Conservation (phyloP, 2,797 vertebrate genomes). For the Octomys mimax region DNA sequence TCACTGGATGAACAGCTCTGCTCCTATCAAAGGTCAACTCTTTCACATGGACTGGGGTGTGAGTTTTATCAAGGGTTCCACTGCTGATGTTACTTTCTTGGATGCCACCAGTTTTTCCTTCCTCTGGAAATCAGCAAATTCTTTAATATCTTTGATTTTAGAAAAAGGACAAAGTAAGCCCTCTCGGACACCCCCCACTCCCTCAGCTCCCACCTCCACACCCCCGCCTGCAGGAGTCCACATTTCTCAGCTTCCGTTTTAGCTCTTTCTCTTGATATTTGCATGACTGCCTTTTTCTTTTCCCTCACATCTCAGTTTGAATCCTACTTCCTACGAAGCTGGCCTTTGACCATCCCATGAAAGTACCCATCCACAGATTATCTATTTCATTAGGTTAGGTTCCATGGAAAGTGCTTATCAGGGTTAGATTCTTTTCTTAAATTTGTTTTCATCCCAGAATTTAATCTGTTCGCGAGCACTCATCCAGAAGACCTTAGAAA, state of each 20-base stretch:
- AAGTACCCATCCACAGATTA: background rate
- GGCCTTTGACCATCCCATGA: background rate
- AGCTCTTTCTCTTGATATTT: conserved; percentile 9
- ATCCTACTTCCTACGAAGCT: background rate
- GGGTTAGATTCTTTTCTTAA: conserved; percentile 17
- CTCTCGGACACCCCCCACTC: background rate
- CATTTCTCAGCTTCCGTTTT: background rate
- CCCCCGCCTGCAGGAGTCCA: background rate
- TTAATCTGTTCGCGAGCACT: background rate
- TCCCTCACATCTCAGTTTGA: conserved; percentile 33
- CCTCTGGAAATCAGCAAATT: background rate
- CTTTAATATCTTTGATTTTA: background rate
- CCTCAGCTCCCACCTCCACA: too few species aligned
- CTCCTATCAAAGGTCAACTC: background rate
- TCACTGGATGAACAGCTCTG: background rate
- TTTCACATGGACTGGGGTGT: background rate
- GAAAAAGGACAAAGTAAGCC: conserved; percentile 23
- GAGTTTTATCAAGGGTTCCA: background rate
- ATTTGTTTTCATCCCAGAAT: conserved; percentile 31
- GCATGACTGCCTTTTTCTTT: background rate
- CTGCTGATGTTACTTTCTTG: background rate
- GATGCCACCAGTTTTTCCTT: background rate
- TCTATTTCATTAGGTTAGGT: background rate
- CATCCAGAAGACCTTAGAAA: background rate
- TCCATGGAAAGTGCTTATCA: conserved; percentile 23